Evolutionary conservation across 2,797 vertebrate species (phyloP).

Genomic region (Taeniopygia guttata): DNA sequence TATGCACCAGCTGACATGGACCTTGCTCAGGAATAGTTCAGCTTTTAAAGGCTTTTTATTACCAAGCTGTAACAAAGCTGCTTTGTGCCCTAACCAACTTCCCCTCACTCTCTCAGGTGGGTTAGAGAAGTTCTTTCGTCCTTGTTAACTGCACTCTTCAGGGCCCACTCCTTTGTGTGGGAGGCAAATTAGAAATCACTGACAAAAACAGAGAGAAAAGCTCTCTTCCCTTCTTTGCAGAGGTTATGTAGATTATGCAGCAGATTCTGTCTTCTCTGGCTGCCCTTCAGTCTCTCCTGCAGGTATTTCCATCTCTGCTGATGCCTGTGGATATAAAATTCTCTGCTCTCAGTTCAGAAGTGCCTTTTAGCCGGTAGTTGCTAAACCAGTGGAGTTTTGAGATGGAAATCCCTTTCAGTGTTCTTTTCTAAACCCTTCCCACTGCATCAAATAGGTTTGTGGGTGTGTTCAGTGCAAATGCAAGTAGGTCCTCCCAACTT

Average conservation of each 20-base stretch:
- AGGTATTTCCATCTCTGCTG: background rate
- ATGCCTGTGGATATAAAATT: background rate
- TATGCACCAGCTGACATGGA: background rate
- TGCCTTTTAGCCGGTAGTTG: background rate
- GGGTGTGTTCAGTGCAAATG: background rate
- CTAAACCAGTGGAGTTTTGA: background rate
- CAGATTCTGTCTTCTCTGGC: background rate
- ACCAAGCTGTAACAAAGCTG: background rate
- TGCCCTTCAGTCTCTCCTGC: background rate
- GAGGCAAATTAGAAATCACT: background rate
- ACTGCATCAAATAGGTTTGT: background rate
- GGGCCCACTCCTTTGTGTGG: background rate
- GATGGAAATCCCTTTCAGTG: background rate
- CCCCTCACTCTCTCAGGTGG: conserved; percentile 19
- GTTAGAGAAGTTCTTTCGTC: background rate
- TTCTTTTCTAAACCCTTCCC: background rate
- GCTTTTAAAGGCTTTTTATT: conserved; percentile 5
- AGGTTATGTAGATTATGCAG: background rate
- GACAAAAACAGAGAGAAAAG: background rate
- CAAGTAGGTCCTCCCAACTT: background rate
- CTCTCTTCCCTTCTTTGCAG: background rate
- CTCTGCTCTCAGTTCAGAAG: background rate
- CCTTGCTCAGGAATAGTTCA: background rate
- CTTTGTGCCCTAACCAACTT: background rate
- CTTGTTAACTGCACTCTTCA: background rate